Base-by-base conservation (phyloP, 2,113 vertebrate species). In the Varanus komodoensis region DNA sequence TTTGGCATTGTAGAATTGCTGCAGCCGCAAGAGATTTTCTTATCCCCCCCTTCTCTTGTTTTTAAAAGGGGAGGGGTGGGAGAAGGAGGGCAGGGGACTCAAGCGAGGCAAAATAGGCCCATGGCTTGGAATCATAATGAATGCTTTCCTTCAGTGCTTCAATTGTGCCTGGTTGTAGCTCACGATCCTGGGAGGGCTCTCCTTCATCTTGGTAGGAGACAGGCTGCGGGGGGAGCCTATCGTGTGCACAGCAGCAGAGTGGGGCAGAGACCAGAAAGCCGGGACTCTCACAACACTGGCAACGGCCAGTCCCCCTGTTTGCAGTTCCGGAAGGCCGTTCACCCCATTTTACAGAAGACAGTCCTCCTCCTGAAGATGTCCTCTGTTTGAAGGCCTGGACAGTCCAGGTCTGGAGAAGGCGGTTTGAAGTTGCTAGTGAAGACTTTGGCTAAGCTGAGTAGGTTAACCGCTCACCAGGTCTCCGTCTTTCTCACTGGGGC, bases 1-100 rank as follows among this genome's bases (percentile, higher is more conserved):
- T 93, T 96, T 97, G 96, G 97, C 94, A 78, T 97, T 94, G 95
- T 96, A 95, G 94, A 96, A 96, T 95, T 90, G 73, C 90, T 88
- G 93, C 90, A 91, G 92, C 95, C 95, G 25, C 90, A 27, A 94
- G 94, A 96, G 92, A 91, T 95, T 93, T 93, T 91, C 90, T 92
- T 75, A 32, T 75, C 96, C 96, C 86, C 75, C 82, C 29, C 9
- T 52, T 9, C 44, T 52, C 77, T 88, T 34, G 29, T 81, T 94
- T 93, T 91, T 92, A 96, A 93, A 90, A 92, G 94, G n/a, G 17
- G 14, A 7, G 12, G n/a, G 54, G 54, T 73, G 14, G 3, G 8
- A 8, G 64, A 29, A 92, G 23, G n/a, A 25, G 23, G 44, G 64
- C 6, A 48, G 83, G 88, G 67, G 92, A 77, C 93, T 87, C 89